Evolutionary conservation across 2,797 vertebrate species (phyloP), one percentile per base, ranked within the genome.

Genomic region (Sebastiscus tertius): DNA sequence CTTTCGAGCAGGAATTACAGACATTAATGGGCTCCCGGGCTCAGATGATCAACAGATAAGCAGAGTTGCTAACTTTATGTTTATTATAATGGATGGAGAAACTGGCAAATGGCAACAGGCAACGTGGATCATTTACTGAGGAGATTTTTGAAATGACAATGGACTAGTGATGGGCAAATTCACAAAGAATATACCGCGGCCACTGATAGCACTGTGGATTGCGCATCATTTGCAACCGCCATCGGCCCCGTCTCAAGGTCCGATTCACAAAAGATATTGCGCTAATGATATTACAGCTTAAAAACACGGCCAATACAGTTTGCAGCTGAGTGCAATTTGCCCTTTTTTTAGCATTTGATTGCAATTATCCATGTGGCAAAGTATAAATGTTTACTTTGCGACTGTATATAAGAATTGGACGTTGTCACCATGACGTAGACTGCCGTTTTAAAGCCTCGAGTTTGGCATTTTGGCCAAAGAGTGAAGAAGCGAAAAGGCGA

Each of bases 21-120:
- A 27, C 60, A 55, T 70, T 36, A 63, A 60, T 61, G 67, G 39
- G 67, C 27, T 26, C 34, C 4, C 4, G n/a, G 62, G 14, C 24
- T 75, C 27, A 22, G 63, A 62, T 54, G 56, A 75, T 72, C 78
- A 64, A 74, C 73, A 76, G 54, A 77, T 80, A 62, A 67, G 63
- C 4, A 14, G 22, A 56, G 42, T 13, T 46, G 52, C 26, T 24
- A 54, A 56, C 72, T 74, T 70, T 8, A 36, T 26, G 27, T 75
- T 71, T 34, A 26, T 64, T 54, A 64, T 61, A 72, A 81, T 36
- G 33, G 22, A 81, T 49, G 60, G 39, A 79, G 12, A 29, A 12
- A 61, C 26, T 34, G 20, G 33, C 13, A 2, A 6, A 12, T 34
- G 20, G 33, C 13, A 2, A 6, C 14, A 18, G 79, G 20, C 54